Conservation (phyloP, 30 jellyfish, hydroid and myxozoan species). For the Aurelia aurita region DNA sequence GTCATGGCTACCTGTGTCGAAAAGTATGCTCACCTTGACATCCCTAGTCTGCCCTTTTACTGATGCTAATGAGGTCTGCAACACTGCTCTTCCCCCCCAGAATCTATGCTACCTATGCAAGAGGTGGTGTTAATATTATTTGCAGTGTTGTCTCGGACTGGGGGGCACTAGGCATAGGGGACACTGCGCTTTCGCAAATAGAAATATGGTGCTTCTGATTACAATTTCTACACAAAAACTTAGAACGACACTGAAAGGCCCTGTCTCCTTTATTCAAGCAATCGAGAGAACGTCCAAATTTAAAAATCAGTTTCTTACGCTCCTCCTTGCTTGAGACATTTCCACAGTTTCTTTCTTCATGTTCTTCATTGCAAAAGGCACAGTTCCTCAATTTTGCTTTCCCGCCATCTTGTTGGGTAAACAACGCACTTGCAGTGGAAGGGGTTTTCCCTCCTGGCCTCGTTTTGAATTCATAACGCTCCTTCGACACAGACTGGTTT, state of each 20-base stretch:
- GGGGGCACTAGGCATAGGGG: not conserved
- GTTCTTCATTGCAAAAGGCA: slow-evolving; percentile 35
- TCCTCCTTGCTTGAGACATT: not conserved
- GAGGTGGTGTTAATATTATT: slow-evolving; percentile 35
- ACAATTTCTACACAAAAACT: slow-evolving; percentile 16
- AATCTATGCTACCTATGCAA: slow-evolving; percentile 26
- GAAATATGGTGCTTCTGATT: slow-evolving; percentile 50
- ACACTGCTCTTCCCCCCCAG: slow-evolving; percentile 52
- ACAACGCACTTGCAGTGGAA: no score
- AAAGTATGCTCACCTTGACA: slow-evolving; percentile 22
- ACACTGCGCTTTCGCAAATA: slow-evolving; percentile 17
- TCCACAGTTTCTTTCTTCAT: slow-evolving; percentile 10
- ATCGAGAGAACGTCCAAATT: slow-evolving; percentile 14
- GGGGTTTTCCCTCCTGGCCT: no score
- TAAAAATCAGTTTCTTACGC: slow-evolving; percentile 27
- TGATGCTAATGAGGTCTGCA: slow-evolving; percentile 51
- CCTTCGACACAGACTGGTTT: no score
- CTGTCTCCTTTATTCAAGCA: slow-evolving; percentile 35
- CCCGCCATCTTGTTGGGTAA: slow-evolving; percentile 8
- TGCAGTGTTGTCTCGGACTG: not conserved
- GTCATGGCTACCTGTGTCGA: slow-evolving; percentile 56
- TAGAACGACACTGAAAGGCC: slow-evolving; percentile 33
- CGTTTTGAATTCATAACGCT: no score
- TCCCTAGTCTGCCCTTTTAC: slow-evolving; percentile 11
- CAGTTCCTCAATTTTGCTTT: slow-evolving; percentile 3